Evolutionary conservation across 1,140 invertebrate genomes (phyloP).

Genomic region (Vollenhovia emeryi): DNA sequence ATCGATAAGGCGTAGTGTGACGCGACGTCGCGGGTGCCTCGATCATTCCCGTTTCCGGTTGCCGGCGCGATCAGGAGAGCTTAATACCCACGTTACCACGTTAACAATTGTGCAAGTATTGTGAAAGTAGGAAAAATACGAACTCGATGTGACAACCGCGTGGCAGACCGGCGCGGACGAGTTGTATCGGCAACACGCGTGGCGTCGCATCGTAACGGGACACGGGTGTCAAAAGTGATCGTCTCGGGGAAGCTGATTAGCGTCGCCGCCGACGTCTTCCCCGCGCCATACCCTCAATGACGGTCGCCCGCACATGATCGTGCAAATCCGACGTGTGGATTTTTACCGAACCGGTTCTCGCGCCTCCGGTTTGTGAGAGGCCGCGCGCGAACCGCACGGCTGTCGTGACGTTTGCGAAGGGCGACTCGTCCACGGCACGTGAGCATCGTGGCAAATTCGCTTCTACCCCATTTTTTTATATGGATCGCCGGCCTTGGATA

Average conservation of each 20-base stretch:
- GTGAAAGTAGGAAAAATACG: background rate
- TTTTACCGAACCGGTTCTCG: background rate
- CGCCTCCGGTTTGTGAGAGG: no score
- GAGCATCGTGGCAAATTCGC: background rate
- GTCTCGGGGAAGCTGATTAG: slow-evolving; percentile 4
- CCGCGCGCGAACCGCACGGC: background rate
- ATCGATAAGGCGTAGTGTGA: background rate
- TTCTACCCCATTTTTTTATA: background rate
- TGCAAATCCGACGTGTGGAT: background rate
- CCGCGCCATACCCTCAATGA: background rate
- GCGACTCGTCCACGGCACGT: background rate
- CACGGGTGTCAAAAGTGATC: slow-evolving; percentile 61
- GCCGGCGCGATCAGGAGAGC: background rate
- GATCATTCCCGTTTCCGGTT: background rate
- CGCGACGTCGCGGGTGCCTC: background rate
- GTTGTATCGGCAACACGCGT: background rate
- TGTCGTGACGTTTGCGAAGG: background rate
- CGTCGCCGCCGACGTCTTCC: slow-evolving; percentile 48
- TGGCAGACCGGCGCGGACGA: background rate
- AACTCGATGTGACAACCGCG: slow-evolving; percentile 27
- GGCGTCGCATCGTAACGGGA: slow-evolving; percentile 12
- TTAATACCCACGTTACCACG: background rate
- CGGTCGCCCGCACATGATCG: background rate
- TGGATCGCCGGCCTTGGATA: background rate
- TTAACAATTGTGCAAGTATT: background rate